Percentiles rank a stretch among this genome's conserved stretches.
Evolutionary conservation across 2,797 vertebrate species (phyloP).

Genomic region (Macropus fuliginosus): DNA sequence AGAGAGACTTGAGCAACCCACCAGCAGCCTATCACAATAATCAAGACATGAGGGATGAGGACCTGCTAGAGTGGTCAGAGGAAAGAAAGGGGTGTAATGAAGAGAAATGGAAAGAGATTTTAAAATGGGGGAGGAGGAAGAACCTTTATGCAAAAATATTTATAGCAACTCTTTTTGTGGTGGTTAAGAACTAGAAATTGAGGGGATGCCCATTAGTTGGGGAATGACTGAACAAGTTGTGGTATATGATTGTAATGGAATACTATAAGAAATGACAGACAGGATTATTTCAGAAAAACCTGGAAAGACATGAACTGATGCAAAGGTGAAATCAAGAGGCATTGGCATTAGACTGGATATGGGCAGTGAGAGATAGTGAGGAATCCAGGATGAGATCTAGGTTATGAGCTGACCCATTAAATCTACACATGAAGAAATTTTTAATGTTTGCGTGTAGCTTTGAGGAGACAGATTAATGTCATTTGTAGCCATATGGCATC

Average conservation of each 20-base stretch:
- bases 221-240: too few species aligned
- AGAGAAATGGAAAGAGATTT: not conserved
- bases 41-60: not conserved
- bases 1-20: not conserved
- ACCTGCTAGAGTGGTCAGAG: not conserved
- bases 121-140: not conserved
- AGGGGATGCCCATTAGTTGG: not conserved
- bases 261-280: not conserved
- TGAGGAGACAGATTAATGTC: slow-evolving; percentile 15
- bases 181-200: not conserved
- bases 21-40: not conserved
- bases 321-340: not conserved
- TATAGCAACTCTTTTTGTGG: not conserved
- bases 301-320: not conserved
- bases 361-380: not conserved
- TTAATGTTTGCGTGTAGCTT: slow-evolving; percentile 34
- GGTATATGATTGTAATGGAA: not conserved
- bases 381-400: not conserved
- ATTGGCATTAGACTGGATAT: not conserved
- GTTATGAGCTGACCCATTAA: not conserved
- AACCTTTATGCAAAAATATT: not conserved
- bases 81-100: not conserved
- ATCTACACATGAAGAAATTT: slow-evolving; percentile 1
- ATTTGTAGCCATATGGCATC: slow-evolving; percentile 26
- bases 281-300: not conserved